Evolutionary conservation across 2,113 vertebrate species (phyloP), one percentile per base, ranked within the genome.

Genomic region (Neodon shergylaensis): DNA sequence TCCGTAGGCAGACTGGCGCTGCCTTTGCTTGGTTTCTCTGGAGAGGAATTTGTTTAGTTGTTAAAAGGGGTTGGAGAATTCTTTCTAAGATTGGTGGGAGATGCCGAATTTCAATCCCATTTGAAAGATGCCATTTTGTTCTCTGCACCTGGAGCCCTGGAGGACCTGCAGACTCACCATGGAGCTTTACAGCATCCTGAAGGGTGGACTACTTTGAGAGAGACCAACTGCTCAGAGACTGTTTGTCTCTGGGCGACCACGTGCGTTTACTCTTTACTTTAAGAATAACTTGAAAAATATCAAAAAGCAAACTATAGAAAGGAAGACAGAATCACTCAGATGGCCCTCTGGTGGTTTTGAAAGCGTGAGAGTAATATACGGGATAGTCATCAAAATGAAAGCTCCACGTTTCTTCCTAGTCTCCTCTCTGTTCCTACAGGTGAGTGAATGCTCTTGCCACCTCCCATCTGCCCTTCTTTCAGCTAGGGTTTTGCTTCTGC

Each of bases 221-320:
- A 90, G 13, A 81, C n/a, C 94, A n/a, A 52, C 5, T 42, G 17
- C 39, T 76, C 5, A 36, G 47, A 94, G 54, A 31, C 21, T 83
- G 21, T 87, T 47, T 94, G 19, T 84, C 52, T 94, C 78, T 91
- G 61, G 7, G 65, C 11, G 81, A 79, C 39, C 17, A 39, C 66
- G 22, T 79, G n/a, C 6, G 19, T 58, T 58, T 58, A 21, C 44
- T 72, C 88, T 82, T 83, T 63, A 89, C 94, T 79, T 88, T 74
- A 92, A 94, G 66, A 79, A 28, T 88, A 65, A 78, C 7, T 26
- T 54, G 72, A 22, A 36, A 49, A 85, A 61, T 39, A 58, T 33
- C 22, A 7, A 44, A 52, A 91, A 86, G 44, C 47, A 96, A 94
- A 94, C 36, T 81, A 68, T 44, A 70, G 36, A 95, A 70, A 68